These are phyloP conservation scores for Tinea pellionella DNA, from an alignment of 2,888 invertebrate genomes.

Conservation along the genomic window DNA sequence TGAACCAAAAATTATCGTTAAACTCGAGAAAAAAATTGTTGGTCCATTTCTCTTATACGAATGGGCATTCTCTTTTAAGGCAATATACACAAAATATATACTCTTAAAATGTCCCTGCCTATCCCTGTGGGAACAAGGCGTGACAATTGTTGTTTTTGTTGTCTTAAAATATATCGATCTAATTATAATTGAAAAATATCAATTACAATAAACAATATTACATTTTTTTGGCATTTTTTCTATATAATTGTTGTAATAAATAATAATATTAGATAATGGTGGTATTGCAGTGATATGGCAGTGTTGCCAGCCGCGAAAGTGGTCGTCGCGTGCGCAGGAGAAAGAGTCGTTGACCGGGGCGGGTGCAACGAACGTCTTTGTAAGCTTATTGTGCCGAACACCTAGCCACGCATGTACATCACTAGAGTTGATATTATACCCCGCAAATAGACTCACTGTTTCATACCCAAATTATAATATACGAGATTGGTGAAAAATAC, in stretches of 20 bases:
- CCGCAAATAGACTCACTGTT: slow-evolving; percentile 10
- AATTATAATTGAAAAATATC: no score
- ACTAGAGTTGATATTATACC: slow-evolving; percentile 27
- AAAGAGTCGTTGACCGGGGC: slow-evolving; percentile 64
- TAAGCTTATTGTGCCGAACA: slow-evolving; percentile 40
- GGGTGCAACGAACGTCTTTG: slow-evolving; percentile 69
- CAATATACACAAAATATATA: no score
- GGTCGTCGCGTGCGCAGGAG: slow-evolving; percentile 54
- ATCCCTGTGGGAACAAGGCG: no score
- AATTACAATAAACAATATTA: no score
- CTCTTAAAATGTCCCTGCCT: no score
- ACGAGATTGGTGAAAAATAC: not conserved
- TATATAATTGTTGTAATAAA: not conserved
- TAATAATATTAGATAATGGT: not conserved
- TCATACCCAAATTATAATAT: no score
- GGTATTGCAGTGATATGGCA: not conserved
- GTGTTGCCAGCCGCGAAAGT: slow-evolving; percentile 42
- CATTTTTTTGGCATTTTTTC: slow-evolving; percentile 25
- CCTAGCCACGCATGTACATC: slow-evolving; percentile 27
- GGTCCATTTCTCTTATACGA: no score
- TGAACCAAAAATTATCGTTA: no score
- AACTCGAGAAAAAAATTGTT: no score
- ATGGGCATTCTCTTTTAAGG: no score
- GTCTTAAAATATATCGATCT: no score
- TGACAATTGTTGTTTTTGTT: no score